Evolutionary conservation across 2,113 vertebrate genomes (phyloP), one percentile per base, ranked within the genome.

Genomic region (Corythornis madagascariensis): DNA sequence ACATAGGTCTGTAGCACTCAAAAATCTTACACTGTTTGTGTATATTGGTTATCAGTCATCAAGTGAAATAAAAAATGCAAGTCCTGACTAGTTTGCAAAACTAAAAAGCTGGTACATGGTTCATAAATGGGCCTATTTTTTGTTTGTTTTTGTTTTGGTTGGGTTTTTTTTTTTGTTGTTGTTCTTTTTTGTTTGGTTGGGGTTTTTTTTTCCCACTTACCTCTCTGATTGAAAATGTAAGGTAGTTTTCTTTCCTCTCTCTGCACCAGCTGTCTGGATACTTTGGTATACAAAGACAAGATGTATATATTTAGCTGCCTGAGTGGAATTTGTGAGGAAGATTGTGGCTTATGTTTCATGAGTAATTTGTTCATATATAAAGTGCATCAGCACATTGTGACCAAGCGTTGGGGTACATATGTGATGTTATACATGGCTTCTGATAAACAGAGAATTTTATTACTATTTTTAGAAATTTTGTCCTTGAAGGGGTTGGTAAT

Each of bases 11-110:
- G n/a, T 50, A 86, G 91, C 81, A 80, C 69, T 77, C 47, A 63
- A 48, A 94, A 78, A 71, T 89, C 72, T 83, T 78, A 29, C 35
- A 50, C 48, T 35, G 25, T 72, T 77, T 87, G 43, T 64, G 42
- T 40, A 4, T 64, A 81, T 92, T 94, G 57, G 55, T 89, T 92
- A 92, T 95, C 88, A 83, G 42, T 80, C 85, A 73, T 77, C 91
- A 65, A 65, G 26, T 86, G 43, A 88, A 95, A 93, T 91, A 88
- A 93, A 65, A 89, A 66, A 24, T 72, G 7, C 65, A 70, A 78
- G 78, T 64, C 63, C 59, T 75, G 75, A 84, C 71, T 82, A 57
- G 83, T 92, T 79, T 75, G 82, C 57, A 83, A 80, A 91, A 83
- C 52, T 86, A 66, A 85, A 95, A 63, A 86, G 35, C 40, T 91